Conservation (phyloP, 2,888 invertebrate species). For the Serripes groenlandicus region DNA sequence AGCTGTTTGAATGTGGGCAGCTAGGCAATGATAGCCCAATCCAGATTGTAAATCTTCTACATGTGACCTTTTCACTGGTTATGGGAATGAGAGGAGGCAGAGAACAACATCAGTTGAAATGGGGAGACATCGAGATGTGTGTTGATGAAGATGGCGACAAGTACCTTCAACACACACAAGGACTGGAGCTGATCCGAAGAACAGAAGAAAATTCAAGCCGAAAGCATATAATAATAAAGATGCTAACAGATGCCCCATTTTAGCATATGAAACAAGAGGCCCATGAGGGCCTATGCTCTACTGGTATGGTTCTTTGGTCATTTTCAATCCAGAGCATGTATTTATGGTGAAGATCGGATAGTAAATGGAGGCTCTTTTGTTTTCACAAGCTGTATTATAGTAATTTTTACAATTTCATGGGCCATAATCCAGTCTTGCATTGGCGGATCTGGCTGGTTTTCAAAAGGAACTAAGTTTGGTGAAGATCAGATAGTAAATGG, state of each 20-base stretch:
- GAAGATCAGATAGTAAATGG: too few relatives aligned
- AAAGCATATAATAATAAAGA: conserved; percentile 24
- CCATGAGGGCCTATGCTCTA: too few relatives aligned
- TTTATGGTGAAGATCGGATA: too few relatives aligned
- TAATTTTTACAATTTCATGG: too few relatives aligned
- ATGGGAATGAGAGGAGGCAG: conserved; percentile 36
- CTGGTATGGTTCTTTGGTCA: too few relatives aligned
- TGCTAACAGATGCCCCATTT: conserved; percentile 12
- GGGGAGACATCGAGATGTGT: conserved; percentile 30
- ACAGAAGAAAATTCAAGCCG: conserved; percentile 27
- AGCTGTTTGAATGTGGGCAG: conserved; percentile 10
- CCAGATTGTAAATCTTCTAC: conserved; percentile 15
- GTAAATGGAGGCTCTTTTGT: too few relatives aligned
- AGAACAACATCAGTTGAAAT: conserved; percentile 25
- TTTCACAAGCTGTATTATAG: too few relatives aligned
- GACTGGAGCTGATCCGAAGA: conserved; percentile 17
- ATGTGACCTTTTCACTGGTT: conserved; percentile 19
- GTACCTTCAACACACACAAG: conserved; percentile 18
- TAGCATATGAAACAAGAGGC: conserved; percentile 17
- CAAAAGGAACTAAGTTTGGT: too few relatives aligned
- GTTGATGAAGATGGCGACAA: conserved; percentile 27
- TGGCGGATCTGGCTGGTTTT: too few relatives aligned
- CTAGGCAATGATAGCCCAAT: too few relatives aligned
- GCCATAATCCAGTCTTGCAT: too few relatives aligned
- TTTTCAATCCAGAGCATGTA: too few relatives aligned